Conservation (phyloP, 2,113 vertebrate genomes). For the Sus scrofa region T2T-Sscrofa CM000813.6:10606001-10606500, state of each 20-base stretch:
- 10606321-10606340: background rate
- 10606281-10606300: background rate
- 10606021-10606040: background rate
- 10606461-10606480: too few species aligned
- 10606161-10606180: rapidly evolving
- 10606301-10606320: background rate
- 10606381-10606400: background rate
- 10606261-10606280: background rate
- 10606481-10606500: background rate
- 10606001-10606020: background rate
- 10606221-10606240: background rate
- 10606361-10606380: too few species aligned
- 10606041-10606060: background rate
- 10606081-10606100: too few species aligned
- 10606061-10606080: background rate
- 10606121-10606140: rapidly evolving
- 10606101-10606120: rapidly evolving
- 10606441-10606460: background rate
- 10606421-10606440: background rate
- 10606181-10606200: background rate
- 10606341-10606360: background rate
- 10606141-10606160: too few species aligned
- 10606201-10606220: too few species aligned
- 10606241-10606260: background rate
- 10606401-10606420: background rate